Percentiles rank a stretch among this genome's conserved stretches.
These are phyloP conservation scores for Eulemur rubriventer DNA, from an alignment of 2,797 vertebrate genomes.

Conservation along the genomic window DNA sequence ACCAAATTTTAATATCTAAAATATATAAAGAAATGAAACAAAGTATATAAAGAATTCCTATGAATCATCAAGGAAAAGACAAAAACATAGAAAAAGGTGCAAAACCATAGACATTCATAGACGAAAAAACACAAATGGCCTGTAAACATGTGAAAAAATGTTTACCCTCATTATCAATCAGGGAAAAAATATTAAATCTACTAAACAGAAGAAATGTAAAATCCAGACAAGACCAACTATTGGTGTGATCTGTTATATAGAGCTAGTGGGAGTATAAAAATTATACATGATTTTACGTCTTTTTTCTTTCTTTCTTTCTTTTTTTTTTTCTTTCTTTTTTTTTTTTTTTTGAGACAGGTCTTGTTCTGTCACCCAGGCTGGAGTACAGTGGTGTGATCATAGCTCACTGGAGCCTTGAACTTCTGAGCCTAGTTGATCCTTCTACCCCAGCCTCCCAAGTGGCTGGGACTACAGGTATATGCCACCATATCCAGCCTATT, in stretches of 20 bases:
- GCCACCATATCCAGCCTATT: neutral
- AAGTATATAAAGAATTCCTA: neutral
- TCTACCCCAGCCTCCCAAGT: neutral
- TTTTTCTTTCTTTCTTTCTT: no score
- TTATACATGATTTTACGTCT: neutral
- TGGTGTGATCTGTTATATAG: neutral
- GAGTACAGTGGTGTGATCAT: neutral
- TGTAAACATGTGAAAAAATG: neutral
- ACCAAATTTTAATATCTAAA: neutral
- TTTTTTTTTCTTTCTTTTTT: neutral
- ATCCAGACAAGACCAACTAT: neutral
- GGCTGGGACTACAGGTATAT: neutral
- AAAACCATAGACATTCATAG: neutral
- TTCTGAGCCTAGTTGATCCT: neutral
- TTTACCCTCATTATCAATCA: neutral
- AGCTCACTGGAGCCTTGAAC: neutral
- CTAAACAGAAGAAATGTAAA: neutral
- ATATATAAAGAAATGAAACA: neutral
- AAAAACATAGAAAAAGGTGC: neutral
- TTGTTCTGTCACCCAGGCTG: neutral
- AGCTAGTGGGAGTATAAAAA: neutral
- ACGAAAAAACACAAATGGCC: neutral
- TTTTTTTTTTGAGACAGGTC: neutral
- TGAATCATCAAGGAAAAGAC: neutral
- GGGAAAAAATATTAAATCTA: constrained; percentile 10